Conservation (phyloP, 2,113 vertebrate genomes). For the Beaufortia kweichowensis region DNA sequence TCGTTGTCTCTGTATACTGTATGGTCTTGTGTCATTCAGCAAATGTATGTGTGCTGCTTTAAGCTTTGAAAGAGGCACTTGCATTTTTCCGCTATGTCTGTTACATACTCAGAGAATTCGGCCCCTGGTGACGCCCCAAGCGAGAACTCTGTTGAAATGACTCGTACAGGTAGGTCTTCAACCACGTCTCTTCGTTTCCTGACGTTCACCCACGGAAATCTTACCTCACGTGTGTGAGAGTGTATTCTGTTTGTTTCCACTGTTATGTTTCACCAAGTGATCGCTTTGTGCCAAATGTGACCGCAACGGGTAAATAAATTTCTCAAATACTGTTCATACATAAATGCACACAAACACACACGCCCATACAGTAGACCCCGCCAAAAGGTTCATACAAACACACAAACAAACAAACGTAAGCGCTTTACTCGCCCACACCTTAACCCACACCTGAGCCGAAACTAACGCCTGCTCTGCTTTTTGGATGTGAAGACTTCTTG, state of each 20-base stretch:
- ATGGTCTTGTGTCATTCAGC: neutral
- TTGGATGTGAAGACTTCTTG: neutral
- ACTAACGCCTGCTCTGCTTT: conserved; percentile 37
- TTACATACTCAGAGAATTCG: conserved; percentile 77
- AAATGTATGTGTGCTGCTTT: conserved; percentile 58
- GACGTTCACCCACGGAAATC: conserved; percentile 58
- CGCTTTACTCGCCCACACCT: conserved; percentile 42
- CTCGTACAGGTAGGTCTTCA: conserved; percentile 74
- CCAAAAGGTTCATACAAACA: neutral
- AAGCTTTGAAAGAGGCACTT: conserved; percentile 67
- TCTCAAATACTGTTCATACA: neutral
- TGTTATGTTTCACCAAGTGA: conserved; percentile 56
- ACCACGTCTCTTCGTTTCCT: neutral
- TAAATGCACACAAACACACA: neutral
- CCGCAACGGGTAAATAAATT: conserved; percentile 18
- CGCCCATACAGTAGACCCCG: neutral
- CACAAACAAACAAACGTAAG: conserved; percentile 22
- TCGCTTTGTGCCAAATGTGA: conserved; percentile 46
- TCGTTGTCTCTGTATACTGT: conserved; percentile 28
- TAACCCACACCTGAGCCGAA: conserved; percentile 43
- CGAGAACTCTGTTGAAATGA: conserved; percentile 74
- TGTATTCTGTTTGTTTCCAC: conserved; percentile 51
- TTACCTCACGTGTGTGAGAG: conserved; percentile 66
- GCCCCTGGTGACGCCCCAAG: conserved; percentile 66
- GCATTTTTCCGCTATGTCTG: conserved; percentile 72